Base-by-base conservation (phyloP, 2,113 vertebrate genomes). In the Porphyrio hochstetteri region DNA sequence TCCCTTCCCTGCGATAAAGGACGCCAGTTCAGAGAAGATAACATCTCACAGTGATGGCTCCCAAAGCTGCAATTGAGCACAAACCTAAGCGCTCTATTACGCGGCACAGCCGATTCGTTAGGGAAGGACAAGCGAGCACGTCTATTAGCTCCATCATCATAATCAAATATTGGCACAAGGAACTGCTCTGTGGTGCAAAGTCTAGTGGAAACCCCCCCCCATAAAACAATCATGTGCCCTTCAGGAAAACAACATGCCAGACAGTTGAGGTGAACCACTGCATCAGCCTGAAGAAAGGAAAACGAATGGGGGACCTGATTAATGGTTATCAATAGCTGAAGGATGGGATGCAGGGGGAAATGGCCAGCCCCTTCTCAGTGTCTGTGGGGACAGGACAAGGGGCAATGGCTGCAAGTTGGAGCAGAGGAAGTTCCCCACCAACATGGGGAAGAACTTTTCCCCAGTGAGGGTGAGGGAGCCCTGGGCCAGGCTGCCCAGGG, bases 1-100 rank as follows among this genome's bases (percentile, higher is more conserved):
- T 96, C 96, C 97, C 96, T 95, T 88, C 78, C 90, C 91, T 88
- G 95, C 2, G n/a, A 95, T 97, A 96, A 96, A 95, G 92, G 81
- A 71, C 4, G 42, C 83, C 88, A 36, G 95, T 68, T 96, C 80
- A 1, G 67, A 87, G 96, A 14, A 92, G 96, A 96, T 96, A 95
- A 96, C 95, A 92, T 93, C 94, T 94, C 90, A 28, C 91, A 24
- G 65, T 48, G 91, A 97, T 96, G 93, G 93, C 96, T 97, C 97
- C 97, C 96, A 11, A 25, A 94, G 93, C 96, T 95, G 94, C 92
- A 65, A 82, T 97, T 89, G 56, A 90, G 81, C 93, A 89, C 86
- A 75, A 52, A 81, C 56, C 93, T 71, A 71, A 87, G 67, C 12
- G 16, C 91, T 97, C 95, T 21, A 25, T 96, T 92, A 91, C 82